Evolutionary conservation across 1,140 invertebrate species (phyloP).

Genomic region (Drosophila neocordata): DNA sequence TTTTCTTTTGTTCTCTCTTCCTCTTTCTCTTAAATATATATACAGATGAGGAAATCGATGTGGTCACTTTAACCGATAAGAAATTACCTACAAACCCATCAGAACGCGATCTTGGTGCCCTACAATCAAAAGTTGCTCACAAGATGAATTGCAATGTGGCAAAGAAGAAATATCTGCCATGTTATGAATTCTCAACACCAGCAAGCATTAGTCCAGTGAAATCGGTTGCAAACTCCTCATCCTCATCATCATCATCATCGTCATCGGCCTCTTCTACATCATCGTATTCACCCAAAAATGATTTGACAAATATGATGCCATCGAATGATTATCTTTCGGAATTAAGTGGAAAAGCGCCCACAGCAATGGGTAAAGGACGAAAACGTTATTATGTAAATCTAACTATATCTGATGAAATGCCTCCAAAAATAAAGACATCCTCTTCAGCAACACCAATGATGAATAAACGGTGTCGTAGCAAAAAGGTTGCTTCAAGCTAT

Average conservation of each 20-base stretch:
- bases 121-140: slow-evolving; percentile 83
- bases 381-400: slow-evolving; percentile 42
- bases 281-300: slow-evolving; percentile 28
- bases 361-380: slow-evolving; percentile 32
- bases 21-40: slow-evolving; percentile 43
- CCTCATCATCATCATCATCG: slow-evolving; percentile 61
- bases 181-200: slow-evolving; percentile 68
- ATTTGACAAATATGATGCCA: background rate
- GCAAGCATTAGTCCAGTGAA: slow-evolving; percentile 79
- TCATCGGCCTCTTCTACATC: slow-evolving; percentile 14
- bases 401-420: background rate
- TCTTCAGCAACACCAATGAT: slow-evolving; percentile 3
- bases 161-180: slow-evolving; percentile 43
- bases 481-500: slow-evolving; percentile 40
- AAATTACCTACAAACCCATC: slow-evolving; percentile 86
- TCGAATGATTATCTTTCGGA: background rate
- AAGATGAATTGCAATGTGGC: slow-evolving; percentile 59
- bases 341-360: background rate
- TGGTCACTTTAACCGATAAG: slow-evolving; percentile 87
- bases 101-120: slow-evolving; percentile 85
- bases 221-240: slow-evolving; percentile 64
- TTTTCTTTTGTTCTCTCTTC: background rate
- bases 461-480: slow-evolving; percentile 56
- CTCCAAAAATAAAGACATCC: background rate
- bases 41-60: slow-evolving; percentile 93